Percentiles rank a stretch among this genome's conserved stretches.
Evolutionary conservation across 2,797 vertebrate species (phyloP).

Genomic region (Antennarius maculatus): DNA sequence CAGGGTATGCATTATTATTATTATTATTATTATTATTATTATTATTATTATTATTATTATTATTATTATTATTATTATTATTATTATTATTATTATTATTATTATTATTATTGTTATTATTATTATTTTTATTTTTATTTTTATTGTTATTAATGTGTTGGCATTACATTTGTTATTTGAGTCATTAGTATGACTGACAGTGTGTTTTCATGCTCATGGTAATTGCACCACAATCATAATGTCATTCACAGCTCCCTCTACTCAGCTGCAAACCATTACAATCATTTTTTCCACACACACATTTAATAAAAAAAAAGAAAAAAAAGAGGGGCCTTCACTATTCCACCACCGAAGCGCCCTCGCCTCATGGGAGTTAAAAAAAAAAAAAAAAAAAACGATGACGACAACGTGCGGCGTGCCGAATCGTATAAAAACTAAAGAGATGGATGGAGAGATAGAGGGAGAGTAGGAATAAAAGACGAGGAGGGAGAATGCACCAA

Average conservation of each 20-base stretch:
- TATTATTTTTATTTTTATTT: too few species aligned
- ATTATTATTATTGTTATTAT: too few species aligned
- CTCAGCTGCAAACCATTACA: slow-evolving; percentile 86
- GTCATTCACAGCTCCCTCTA: slow-evolving; percentile 83
- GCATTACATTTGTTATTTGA: slow-evolving; percentile 76
- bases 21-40: slow-evolving; percentile 59
- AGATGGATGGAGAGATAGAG: slow-evolving; percentile 23
- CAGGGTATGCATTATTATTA: slow-evolving; percentile 81
- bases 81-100: too few species aligned
- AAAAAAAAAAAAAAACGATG: slow-evolving; percentile 69
- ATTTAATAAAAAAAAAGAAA: slow-evolving; percentile 24
- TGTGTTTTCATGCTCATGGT: slow-evolving; percentile 79
- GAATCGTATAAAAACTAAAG: slow-evolving; percentile 57
- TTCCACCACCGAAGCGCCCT: slow-evolving; percentile 60
- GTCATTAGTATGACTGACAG: slow-evolving; percentile 78
- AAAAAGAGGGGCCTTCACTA: slow-evolving; percentile 60
- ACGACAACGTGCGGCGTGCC: slow-evolving; percentile 69
- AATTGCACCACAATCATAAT: slow-evolving; percentile 84
- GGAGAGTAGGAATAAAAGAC: slow-evolving; percentile 39
- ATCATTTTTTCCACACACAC: slow-evolving; percentile 85
- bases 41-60: slow-evolving; percentile 53
- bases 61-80: slow-evolving; percentile 19
- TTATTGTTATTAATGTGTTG: slow-evolving; percentile 50
- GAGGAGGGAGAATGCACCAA: slow-evolving; percentile 34
- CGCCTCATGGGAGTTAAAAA: slow-evolving; percentile 63